A percentile compares a stretch with the other conserved stretches of the same genome.
Conservation (phyloP, 2,113 vertebrate species). For the Thunnus thynnus region DNA sequence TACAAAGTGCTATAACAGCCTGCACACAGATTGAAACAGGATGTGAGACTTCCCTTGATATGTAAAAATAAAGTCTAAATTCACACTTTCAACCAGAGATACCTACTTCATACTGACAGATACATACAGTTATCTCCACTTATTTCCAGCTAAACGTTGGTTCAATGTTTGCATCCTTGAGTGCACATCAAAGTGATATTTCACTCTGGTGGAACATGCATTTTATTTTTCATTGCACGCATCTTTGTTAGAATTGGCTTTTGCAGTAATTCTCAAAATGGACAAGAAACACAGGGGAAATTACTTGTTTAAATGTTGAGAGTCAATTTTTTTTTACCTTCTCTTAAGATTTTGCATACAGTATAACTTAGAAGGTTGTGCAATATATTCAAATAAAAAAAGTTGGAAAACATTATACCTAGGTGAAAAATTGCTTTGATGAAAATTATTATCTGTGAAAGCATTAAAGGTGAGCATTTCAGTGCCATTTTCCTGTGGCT, state of each 20-base stretch:
- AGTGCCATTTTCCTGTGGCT: conserved; percentile 37
- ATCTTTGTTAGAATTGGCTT: neutral
- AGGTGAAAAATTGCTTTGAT: conserved; percentile 33
- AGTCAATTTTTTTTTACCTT: conserved; percentile 2
- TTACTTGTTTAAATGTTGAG: conserved; percentile 9
- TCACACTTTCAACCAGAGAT: conserved; percentile 15
- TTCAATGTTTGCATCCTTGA: conserved; percentile 36
- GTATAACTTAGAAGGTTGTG: neutral
- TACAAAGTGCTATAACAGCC: conserved; percentile 12
- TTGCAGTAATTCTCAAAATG: neutral
- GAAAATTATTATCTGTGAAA: conserved; percentile 48
- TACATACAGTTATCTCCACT: conserved; percentile 39
- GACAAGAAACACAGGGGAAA: neutral
- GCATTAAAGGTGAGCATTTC: conserved; percentile 17
- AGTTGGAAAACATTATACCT: conserved; percentile 18
- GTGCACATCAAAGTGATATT: conserved; percentile 37
- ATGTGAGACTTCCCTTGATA: neutral
- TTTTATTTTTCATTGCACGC: conserved; percentile 23
- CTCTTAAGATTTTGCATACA: conserved; percentile 7
- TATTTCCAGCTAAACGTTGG: conserved; percentile 31
- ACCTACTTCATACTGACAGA: conserved; percentile 23
- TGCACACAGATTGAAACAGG: neutral
- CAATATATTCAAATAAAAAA: conserved; percentile 9
- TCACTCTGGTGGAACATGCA: conserved; percentile 16
- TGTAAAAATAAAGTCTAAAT: conserved; percentile 13